Conservation (phyloP, 2,113 vertebrate species). For the Sisor rabdophorus region DNA sequence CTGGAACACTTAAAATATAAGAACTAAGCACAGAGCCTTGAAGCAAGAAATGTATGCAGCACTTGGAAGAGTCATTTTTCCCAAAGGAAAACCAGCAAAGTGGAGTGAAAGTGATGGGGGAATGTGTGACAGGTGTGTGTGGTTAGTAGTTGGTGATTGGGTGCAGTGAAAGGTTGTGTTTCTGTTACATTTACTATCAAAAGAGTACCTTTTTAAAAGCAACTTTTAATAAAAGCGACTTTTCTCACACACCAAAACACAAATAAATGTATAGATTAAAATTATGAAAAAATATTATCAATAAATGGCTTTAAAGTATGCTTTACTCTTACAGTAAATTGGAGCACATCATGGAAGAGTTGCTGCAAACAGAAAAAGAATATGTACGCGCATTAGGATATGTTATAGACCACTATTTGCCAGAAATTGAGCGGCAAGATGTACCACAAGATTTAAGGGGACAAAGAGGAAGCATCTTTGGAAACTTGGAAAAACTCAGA, state of each 20-base stretch:
- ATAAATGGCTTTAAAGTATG: background rate
- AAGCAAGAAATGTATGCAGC: too few relatives aligned
- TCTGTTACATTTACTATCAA: too few relatives aligned
- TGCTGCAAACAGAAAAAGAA: conserved; percentile 71
- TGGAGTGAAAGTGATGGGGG: too few relatives aligned
- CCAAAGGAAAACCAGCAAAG: too few relatives aligned
- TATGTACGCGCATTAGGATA: conserved; percentile 70
- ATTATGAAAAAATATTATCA: background rate
- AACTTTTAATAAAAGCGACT: background rate
- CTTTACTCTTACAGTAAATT: conserved; percentile 60
- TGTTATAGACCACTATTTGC: conserved; percentile 69
- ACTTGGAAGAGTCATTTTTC: too few relatives aligned
- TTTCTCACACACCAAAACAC: background rate
- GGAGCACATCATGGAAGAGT: conserved; percentile 67
- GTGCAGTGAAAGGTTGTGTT: too few relatives aligned
- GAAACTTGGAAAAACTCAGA: conserved; percentile 73
- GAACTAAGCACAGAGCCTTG: too few relatives aligned
- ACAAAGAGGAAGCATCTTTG: conserved; percentile 71
- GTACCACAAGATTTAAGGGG: conserved; percentile 74
- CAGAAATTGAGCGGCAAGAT: conserved; percentile 68
- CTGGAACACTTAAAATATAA: too few relatives aligned
- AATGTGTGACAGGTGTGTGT: too few relatives aligned
- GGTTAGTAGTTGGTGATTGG: too few relatives aligned
- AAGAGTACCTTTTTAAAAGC: background rate
- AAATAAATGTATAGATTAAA: too few relatives aligned